Base-by-base conservation (phyloP, 1,140 invertebrate genomes). In the Meloidogyne floridensis region DNA sequence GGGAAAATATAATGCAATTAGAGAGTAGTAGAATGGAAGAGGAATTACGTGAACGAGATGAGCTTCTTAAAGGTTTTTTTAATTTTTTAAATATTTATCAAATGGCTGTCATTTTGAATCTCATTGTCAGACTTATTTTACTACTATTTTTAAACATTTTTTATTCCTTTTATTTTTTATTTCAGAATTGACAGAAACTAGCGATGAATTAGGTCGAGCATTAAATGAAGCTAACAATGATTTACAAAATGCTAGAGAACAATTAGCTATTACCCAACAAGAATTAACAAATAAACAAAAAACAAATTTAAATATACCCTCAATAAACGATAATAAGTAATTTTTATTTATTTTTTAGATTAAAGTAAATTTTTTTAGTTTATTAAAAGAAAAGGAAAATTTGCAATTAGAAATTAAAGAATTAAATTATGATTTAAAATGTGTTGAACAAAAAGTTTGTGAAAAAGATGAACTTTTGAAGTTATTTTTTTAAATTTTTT, bases 151-250 rank as follows among this genome's bases (percentile, higher is more conserved):
- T 15, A 73, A 11, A 42, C 10, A 42, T 3, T 7, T 10, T 10
- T 42, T 72, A n/a, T n/a, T n/a, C n/a, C n/a, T n/a, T n/a, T n/a
- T n/a, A n/a, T 10, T 72, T 72, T 11, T 42, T 10, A 7, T 53
- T 78, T 20, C 2, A 79, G 77, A 79, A 79, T 32, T 79, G 43
- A 79, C 77, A 54, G 77, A 79, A 53, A 79, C 77, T 15, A 79
- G 43, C 2, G 81, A 82, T 59, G 72, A 75, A 32, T 69, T 81
- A 32, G 72, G 80, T 53, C 51, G 51, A 13, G 74, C 59, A 20
- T 32, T 82, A 32, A 75, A 82, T 7, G 74, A 82, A 20, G 47
- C 74, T 43, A 76, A 71, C n/a, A 75, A 80, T 42, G 74, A 82
- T 20, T 73, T 81, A 43, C 15, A 81, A 42, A 20, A 75, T 13